Conservation (phyloP, 2,888 invertebrate genomes). For the Theodoxus fluviatilis region DNA sequence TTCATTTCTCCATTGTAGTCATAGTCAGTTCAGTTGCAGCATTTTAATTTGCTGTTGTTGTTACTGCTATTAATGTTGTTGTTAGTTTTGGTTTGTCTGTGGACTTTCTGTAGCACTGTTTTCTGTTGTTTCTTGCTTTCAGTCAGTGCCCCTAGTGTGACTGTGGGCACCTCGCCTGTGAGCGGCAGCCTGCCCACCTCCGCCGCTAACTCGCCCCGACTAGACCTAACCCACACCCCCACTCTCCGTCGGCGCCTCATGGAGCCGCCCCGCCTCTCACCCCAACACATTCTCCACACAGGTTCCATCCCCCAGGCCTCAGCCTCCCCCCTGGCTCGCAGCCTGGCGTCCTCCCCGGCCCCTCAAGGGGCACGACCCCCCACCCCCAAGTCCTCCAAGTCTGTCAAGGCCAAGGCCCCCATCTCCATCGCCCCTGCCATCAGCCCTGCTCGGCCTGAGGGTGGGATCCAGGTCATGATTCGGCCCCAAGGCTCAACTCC, state of each 20-base stretch:
- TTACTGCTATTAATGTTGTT: too few relatives aligned
- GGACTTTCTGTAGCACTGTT: constrained; percentile 30
- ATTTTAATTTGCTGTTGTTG: too few relatives aligned
- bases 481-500: constrained; percentile 21
- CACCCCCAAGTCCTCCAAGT: not conserved
- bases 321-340: constrained; percentile 15
- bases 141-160: constrained; percentile 45
- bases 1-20: too few relatives aligned
- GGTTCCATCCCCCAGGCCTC: constrained; percentile 18
- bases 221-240: constrained; percentile 45
- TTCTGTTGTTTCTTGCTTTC: constrained; percentile 47
- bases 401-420: not conserved
- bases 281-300: constrained; percentile 33
- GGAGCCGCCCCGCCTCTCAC: constrained; percentile 46
- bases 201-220: constrained; percentile 33
- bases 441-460: not conserved
- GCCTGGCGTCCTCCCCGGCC: constrained; percentile 25
- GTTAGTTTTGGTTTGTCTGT: constrained; percentile 3
- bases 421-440: not conserved
- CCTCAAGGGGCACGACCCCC: not conserved
- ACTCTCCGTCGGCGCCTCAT: constrained; percentile 53
- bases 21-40: too few relatives aligned
- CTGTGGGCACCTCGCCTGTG: constrained; percentile 40
- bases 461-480: too few relatives aligned
- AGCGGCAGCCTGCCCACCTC: constrained; percentile 38